These are phyloP conservation scores for Cheirogaleus major DNA, from an alignment of 2,797 vertebrate species.

Conservation along the genomic window DNA sequence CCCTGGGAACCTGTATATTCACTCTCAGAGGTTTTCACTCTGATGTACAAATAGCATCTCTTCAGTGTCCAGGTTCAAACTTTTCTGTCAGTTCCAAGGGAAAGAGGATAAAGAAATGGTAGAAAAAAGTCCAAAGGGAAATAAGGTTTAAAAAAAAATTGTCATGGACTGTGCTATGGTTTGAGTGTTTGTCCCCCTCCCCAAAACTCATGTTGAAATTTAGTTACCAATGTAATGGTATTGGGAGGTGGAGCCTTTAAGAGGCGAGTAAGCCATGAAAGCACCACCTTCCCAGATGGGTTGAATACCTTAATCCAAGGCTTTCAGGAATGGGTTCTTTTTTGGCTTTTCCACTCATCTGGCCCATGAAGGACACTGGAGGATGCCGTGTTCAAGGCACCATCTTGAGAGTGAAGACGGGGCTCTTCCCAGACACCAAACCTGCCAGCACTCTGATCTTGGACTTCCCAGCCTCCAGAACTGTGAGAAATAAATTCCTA, in stretches of 20 bases:
- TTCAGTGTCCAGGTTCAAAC: not conserved
- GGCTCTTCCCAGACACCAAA: not conserved
- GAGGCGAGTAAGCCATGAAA: not conserved
- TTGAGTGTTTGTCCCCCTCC: not conserved
- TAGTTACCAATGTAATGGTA: not conserved
- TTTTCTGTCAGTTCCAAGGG: not conserved
- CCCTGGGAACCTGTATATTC: not conserved
- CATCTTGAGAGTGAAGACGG: not conserved
- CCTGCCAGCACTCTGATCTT: not conserved
- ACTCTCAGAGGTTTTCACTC: not conserved
- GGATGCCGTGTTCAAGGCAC: not conserved
- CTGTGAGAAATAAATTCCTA: not conserved
- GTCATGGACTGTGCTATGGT: not conserved
- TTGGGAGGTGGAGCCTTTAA: not conserved
- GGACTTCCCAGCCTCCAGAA: not conserved
- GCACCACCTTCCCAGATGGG: too few relatives aligned
- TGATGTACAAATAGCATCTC: not conserved
- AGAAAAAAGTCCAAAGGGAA: not conserved
- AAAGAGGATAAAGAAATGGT: not conserved
- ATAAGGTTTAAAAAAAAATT: not conserved
- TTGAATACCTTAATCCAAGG: not conserved
- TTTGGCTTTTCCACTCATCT: not conserved
- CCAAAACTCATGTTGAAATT: not conserved
- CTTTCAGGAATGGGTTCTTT: not conserved
- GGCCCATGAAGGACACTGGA: not conserved